Conservation (phyloP, 2,113 vertebrate genomes). For the Ctenomys sociabilis region DNA sequence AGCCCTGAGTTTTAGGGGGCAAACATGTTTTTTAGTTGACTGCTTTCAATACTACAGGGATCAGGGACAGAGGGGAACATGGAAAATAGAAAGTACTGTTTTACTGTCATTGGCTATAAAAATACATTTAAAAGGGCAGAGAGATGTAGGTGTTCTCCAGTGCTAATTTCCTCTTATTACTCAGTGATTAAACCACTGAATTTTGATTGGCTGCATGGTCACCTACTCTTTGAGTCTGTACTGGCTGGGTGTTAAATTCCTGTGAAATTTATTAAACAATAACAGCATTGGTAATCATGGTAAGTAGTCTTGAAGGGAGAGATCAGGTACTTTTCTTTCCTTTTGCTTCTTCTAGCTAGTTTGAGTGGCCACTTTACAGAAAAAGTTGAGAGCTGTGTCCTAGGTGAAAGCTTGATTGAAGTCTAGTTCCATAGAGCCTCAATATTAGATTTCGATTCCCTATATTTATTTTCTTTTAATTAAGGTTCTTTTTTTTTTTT, state of each 20-base stretch:
- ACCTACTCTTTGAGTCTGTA: neutral
- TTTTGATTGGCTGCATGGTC: neutral
- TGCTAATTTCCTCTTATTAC: neutral
- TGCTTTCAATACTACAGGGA: neutral
- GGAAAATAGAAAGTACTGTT: neutral
- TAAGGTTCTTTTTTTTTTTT: too few relatives aligned
- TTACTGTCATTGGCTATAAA: conserved; percentile 20
- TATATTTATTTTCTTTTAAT: neutral
- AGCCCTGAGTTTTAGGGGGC: neutral
- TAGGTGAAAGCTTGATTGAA: neutral
- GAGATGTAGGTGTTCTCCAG: neutral
- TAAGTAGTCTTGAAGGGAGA: neutral
- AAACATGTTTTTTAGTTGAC: neutral
- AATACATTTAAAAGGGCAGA: neutral
- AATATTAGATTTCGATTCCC: neutral
- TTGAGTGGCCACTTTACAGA: neutral
- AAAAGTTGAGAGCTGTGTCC: neutral
- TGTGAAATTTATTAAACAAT: conserved; percentile 27
- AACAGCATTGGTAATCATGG: neutral
- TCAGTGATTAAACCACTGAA: conserved; percentile 7
- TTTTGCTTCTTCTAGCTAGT: neutral
- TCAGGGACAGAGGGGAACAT: neutral
- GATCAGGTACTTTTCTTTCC: neutral
- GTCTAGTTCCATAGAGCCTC: neutral
- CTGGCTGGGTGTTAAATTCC: neutral